phyloP scores from a whole-genome alignment of 1,140 invertebrate species.

The Yoshiicerus persimilis region DNA sequence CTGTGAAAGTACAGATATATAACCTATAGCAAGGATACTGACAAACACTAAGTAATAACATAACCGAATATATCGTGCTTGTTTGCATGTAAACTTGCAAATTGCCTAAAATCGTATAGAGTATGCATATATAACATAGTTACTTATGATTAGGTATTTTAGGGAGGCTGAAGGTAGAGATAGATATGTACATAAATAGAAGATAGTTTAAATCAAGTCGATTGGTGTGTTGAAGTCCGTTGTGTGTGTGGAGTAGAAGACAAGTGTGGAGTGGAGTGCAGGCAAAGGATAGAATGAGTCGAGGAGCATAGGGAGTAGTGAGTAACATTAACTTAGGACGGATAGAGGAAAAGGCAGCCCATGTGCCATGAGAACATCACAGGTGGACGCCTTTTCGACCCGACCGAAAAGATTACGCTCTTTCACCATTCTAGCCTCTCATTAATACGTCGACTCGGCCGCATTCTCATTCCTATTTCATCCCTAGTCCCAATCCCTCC shows the following conservation, averaged over 20 bases:
- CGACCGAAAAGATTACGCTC: conserved; percentile 39
- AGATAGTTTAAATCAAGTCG: not conserved
- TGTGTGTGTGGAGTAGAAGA: not conserved
- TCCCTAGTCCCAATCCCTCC: not conserved
- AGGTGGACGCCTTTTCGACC: conserved; percentile 45
- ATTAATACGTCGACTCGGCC: conserved; percentile 41
- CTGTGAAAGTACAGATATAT: too few species aligned
- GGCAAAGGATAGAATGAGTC: not conserved
- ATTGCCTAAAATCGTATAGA: not conserved
- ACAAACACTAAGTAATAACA: too few species aligned
- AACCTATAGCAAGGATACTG: too few species aligned
- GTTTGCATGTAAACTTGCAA: not conserved
- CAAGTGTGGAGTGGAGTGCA: not conserved
- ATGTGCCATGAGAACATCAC: conserved; percentile 34
- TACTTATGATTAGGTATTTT: not conserved
- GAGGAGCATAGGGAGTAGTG: not conserved
- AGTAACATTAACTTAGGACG: not conserved
- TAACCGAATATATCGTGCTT: too few species aligned
- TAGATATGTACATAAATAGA: not conserved
- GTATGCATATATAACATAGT: not conserved
- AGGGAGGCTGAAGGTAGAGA: not conserved
- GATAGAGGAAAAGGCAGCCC: not conserved
- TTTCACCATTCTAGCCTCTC: conserved; percentile 32
- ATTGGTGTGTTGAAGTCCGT: not conserved
- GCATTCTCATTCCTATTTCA: conserved; percentile 2